Base-by-base conservation (phyloP, 2,113 vertebrate genomes). In the Chaetodon auriga region DNA sequence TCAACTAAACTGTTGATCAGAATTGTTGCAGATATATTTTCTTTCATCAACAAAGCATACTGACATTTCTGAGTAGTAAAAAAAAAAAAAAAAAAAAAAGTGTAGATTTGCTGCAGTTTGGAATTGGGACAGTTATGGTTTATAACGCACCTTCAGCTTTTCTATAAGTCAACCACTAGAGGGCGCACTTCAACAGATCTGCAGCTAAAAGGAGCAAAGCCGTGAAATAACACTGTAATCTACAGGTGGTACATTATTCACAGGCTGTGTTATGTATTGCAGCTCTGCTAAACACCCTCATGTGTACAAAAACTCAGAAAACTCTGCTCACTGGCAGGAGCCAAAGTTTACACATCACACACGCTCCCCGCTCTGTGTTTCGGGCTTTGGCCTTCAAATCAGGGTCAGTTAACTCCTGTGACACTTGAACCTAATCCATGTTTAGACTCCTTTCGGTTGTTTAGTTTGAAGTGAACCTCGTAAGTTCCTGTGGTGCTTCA, bases 121-220 rank as follows among this genome's bases (percentile, higher is more conserved):
- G n/a, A 49, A 19, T 18, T 11, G 4, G 60, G 19, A 36, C 18
- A 49, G 38, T 11, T 23, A 3, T 21, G 63, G 15, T 64, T 61
- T 73, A 18, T 2, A 12, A 8, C 15, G 30, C 5, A 0, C 7
- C 16, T 60, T 3, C 14, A 38, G 60, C 43, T 58, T 7, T 76
- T 85, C 38, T 78, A 8, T 43, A 43, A 49, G 77, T 61, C 55
- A 38, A 49, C 87, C 93, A 88, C 89, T 83, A 90, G 91, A 90
- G 86, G 16, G 92, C 87, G 36, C 83, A 85, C 82, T 89, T 88
- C 75, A 49, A 78, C 73, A 79, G 12, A 45, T 35, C 15, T 45
- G 21, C 60, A 61, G 7, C 23, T 49, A 2, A 38, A 21, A 16
- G 35, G 15, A n/a, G 35, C n/a, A 25, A 7, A 13, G n/a, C 62